Evolutionary conservation across 2,797 vertebrate species (phyloP).

Genomic region (Graptemys geographica): DNA sequence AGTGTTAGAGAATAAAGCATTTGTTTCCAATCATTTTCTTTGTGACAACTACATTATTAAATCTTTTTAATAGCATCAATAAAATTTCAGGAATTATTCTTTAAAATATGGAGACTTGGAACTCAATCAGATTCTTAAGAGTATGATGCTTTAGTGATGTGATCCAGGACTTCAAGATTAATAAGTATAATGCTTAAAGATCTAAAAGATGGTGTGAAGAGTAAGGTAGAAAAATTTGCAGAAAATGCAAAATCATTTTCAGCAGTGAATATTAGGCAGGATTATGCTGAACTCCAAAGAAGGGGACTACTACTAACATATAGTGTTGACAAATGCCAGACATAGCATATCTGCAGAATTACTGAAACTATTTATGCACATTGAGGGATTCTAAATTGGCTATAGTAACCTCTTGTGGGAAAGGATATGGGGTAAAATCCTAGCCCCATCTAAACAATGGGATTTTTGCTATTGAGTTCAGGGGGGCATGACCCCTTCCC

Average conservation of each 20-base stretch:
- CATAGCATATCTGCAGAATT: not conserved
- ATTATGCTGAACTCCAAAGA: not conserved
- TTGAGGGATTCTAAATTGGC: not conserved
- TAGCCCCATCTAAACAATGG: not conserved
- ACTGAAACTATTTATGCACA: not conserved
- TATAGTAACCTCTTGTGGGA: not conserved
- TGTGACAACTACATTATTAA: no score
- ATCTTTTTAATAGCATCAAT: no score
- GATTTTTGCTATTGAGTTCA: not conserved
- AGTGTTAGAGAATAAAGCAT: no score
- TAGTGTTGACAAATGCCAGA: not conserved
- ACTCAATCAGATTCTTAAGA: not conserved
- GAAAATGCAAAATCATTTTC: not conserved
- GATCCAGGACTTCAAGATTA: not conserved
- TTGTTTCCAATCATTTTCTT: no score
- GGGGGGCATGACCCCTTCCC: not conserved
- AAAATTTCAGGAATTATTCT: no score
- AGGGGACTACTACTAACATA: not conserved
- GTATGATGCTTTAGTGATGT: not conserved
- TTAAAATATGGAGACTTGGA: not conserved
- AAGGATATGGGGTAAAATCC: not conserved
- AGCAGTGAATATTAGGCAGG: not conserved
- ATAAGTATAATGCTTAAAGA: not conserved
- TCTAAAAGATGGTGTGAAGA: not conserved
- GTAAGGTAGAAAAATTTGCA: not conserved